Base-by-base conservation (phyloP, 2,888 invertebrate genomes). In the Celastrina argiolus region DNA sequence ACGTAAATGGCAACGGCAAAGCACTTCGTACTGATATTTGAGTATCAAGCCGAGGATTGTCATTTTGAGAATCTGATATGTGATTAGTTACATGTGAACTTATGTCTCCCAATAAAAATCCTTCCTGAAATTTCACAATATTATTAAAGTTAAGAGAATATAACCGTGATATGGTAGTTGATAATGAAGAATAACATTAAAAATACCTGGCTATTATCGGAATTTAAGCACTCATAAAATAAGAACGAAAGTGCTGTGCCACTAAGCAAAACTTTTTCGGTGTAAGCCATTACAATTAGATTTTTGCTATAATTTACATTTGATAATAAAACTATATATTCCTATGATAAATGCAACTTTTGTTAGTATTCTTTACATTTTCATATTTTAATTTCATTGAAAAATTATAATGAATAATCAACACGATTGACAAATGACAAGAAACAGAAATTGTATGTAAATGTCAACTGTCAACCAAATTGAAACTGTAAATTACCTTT, bases 221-320 rank as follows among this genome's bases (percentile, higher is more conserved):
- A 91, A 81, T 94, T 93, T 66, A 92, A 87, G 83, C 94, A 94
- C 84, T 95, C 95, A 75, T 94, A 94, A 69, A 94, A 86, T 70
- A 95, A 82, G 80, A 94, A 92, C 3, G 95, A 94, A 75, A 94
- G 89, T 63, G 94, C 94, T 65, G 94, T 93, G 63, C 94, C 94
- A 81, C 88, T 91, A 56, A 92, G 78, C 71, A 92, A 92, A 74
- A 91, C 91, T 75, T 90, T 91, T 79, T 91, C 91, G 61, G 91
- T 91, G 70, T 88, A 87, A 68, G 87, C 85, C 88, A 88, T 88
- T 68, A 66, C 64, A 67, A 67, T 58, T 63, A 63, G 67, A 26
- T 7, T 59, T 28, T 64, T 51, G 14, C 16, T 56, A 22, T 36
- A 51, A 56, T 28, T 45, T 56, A 51, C 51, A 67, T 61, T 51